Percentiles rank a stretch among this genome's conserved stretches.
Conservation (phyloP, 2,113 vertebrate species). For the Zosterops borbonicus region DNA sequence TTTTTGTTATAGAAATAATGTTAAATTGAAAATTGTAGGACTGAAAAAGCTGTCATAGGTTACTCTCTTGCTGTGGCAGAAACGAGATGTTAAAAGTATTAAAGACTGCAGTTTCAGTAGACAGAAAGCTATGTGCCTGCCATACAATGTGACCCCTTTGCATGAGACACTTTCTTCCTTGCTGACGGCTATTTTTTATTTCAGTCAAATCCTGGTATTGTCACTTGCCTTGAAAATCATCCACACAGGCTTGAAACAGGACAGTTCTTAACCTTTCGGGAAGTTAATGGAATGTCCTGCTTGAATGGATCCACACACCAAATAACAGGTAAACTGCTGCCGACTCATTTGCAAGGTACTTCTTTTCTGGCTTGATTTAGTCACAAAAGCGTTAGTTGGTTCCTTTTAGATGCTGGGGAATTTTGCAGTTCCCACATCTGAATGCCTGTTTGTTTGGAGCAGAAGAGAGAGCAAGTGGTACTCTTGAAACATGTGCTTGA, state of each 20-base stretch:
- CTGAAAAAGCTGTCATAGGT: background rate
- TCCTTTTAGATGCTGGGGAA: background rate
- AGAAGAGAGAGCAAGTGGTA: background rate
- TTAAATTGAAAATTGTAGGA: background rate
- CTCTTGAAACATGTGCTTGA: background rate
- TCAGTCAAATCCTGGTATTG: conserved; percentile 86
- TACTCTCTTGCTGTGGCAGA: background rate
- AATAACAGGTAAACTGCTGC: conserved; percentile 83
- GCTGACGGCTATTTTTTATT: background rate
- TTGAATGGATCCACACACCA: conserved; percentile 85
- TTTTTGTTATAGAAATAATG: background rate
- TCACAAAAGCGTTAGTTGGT: background rate
- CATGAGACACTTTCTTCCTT: background rate
- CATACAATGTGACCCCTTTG: background rate
- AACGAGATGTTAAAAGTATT: background rate
- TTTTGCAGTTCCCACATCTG: background rate
- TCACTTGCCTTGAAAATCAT: conserved; percentile 93
- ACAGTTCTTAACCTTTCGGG: conserved; percentile 89
- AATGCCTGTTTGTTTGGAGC: background rate
- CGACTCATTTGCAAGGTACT: background rate
- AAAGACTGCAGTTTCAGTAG: background rate
- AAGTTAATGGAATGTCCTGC: conserved; percentile 90
- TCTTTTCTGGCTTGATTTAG: background rate
- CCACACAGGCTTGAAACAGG: conserved; percentile 93
- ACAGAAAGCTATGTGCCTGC: background rate